Conservation (phyloP, 2,888 invertebrate species). For the Dysmachus trigonus region DNA sequence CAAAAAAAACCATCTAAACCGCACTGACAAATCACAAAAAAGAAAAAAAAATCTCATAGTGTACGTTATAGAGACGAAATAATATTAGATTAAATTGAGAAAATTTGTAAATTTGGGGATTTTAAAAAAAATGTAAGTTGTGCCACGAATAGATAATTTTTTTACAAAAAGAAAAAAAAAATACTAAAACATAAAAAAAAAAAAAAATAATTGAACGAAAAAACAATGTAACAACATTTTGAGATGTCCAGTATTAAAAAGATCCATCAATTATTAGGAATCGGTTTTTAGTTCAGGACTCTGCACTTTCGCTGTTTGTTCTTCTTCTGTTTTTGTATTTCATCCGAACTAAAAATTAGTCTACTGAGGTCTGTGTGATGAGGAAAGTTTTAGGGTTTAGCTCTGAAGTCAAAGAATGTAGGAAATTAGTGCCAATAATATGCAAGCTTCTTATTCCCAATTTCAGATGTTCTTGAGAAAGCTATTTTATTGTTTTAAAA, state of each 20-base stretch:
- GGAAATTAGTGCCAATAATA: background rate
- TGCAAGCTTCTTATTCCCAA: background rate
- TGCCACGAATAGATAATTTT: conserved; percentile 28
- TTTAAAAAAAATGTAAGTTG: conserved; percentile 27
- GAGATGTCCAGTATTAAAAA: conserved; percentile 18
- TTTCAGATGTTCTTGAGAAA: background rate
- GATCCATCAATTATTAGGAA: background rate
- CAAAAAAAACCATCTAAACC: conserved; percentile 13
- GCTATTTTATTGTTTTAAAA: background rate
- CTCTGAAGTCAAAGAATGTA: background rate
- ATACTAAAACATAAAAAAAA: background rate
- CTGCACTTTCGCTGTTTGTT: background rate
- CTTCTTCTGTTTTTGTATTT: background rate
- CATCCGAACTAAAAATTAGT: background rate
- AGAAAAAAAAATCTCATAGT: background rate
- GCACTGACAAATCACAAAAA: conserved; percentile 29
- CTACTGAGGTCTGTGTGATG: background rate
- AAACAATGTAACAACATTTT: conserved; percentile 18
- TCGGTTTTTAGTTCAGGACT: background rate
- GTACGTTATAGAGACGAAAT: conserved; percentile 10
- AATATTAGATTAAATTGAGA: conserved; percentile 23
- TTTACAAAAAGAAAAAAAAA: background rate
- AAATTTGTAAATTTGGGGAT: conserved; percentile 31
- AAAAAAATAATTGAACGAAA: background rate
- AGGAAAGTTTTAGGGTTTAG: background rate